These are phyloP conservation scores for Zenarchopterus dispar DNA, from an alignment of 2,797 vertebrate species.

Conservation along the genomic window DNA sequence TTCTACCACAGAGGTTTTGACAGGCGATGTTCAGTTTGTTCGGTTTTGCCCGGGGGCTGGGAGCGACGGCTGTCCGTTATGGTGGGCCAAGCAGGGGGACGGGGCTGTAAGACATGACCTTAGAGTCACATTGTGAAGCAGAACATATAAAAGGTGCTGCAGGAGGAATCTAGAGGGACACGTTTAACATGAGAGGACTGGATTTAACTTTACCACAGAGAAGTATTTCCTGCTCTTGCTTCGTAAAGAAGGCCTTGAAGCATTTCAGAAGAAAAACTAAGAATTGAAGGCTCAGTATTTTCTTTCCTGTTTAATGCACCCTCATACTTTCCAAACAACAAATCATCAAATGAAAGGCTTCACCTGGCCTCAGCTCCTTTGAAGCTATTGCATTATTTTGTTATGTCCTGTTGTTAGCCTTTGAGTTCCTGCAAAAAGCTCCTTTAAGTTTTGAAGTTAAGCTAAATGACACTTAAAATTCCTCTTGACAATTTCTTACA, in stretches of 20 bases:
- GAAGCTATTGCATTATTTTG: neutral
- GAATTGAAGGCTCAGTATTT: neutral
- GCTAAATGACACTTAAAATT: neutral
- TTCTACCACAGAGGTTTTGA: conserved; percentile 35
- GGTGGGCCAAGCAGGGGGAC: conserved; percentile 25
- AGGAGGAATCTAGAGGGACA: neutral
- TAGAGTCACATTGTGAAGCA: conserved; percentile 6
- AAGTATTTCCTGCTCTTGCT: neutral
- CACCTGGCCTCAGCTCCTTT: no score
- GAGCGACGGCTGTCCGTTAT: conserved; percentile 56
- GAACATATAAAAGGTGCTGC: conserved; percentile 8
- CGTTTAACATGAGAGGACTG: no score
- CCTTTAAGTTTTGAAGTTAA: neutral
- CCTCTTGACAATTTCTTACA: no score
- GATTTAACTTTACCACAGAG: neutral
- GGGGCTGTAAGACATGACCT: conserved; percentile 19
- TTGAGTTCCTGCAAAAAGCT: neutral
- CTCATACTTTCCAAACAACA: neutral
- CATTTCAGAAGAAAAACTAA: conserved; percentile 1
- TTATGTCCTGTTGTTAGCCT: neutral
- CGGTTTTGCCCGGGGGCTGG: conserved; percentile 66
- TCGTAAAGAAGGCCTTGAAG: neutral
- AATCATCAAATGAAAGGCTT: neutral
- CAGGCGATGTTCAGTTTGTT: conserved; percentile 67
- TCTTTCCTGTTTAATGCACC: neutral